Evolutionary conservation across 2,888 invertebrate species (phyloP).

Genomic region (Habrosyne pyritoides): DNA sequence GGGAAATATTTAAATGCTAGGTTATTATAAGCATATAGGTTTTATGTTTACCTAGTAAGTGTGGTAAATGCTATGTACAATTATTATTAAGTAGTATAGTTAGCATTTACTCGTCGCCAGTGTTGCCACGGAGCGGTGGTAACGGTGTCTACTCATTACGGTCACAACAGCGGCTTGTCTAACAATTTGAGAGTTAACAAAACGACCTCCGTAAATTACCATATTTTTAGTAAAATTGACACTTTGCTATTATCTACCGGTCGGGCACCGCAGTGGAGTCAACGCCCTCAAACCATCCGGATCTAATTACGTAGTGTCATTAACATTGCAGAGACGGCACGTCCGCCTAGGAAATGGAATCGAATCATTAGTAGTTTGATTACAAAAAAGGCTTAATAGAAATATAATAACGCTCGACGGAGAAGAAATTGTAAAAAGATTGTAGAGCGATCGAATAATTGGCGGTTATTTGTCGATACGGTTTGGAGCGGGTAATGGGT

Average conservation of each 20-base stretch:
- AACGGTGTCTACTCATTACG: constrained; percentile 39
- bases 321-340: constrained; percentile 80
- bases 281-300: constrained; percentile 81
- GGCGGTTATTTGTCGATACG: constrained; percentile 83
- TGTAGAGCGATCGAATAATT: constrained; percentile 83
- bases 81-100: neutral
- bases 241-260: constrained; percentile 74
- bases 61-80: neutral
- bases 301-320: constrained; percentile 83
- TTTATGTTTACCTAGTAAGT: neutral
- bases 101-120: too few species aligned
- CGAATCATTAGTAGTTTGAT: constrained; percentile 84
- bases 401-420: constrained; percentile 81
- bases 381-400: constrained; percentile 84
- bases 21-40: neutral
- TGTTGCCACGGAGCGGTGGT: constrained; percentile 3
- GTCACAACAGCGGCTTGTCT: constrained; percentile 37
- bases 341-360: constrained; percentile 84
- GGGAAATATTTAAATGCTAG: constrained; percentile 2
- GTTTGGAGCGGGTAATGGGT: constrained; percentile 81
- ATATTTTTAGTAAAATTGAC: constrained; percentile 80
- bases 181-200: constrained; percentile 47
- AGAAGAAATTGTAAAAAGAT: constrained; percentile 84
- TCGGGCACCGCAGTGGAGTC: constrained; percentile 72
- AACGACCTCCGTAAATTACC: constrained; percentile 70